Percentiles rank a stretch among this genome's conserved stretches.
Evolutionary conservation across 2,797 vertebrate genomes (phyloP).

Genomic region (Pempheris klunzingeri): DNA sequence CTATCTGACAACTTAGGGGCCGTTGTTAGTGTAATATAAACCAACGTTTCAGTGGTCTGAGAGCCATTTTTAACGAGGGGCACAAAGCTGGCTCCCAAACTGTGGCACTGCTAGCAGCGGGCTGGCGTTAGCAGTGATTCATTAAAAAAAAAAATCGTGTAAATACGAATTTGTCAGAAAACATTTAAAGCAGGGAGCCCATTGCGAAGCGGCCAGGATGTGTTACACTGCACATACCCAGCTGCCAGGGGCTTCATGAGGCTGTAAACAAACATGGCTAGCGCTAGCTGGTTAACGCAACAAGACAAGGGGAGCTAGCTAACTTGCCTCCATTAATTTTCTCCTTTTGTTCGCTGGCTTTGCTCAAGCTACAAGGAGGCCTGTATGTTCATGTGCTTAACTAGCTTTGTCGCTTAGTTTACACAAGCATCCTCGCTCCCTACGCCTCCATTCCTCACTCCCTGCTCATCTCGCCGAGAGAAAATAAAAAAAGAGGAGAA

Average conservation of each 20-base stretch:
- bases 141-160: constrained; percentile 10
- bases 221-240: constrained; percentile 7
- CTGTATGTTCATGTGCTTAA: constrained; percentile 53
- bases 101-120: constrained; percentile 57
- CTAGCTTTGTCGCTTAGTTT: constrained; percentile 61
- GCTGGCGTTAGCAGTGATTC: constrained; percentile 57
- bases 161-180: constrained; percentile 11
- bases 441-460: constrained; percentile 77
- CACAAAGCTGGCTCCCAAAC: constrained; percentile 49
- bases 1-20: not conserved
- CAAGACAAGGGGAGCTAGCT: constrained; percentile 67
- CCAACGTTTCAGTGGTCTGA: constrained; percentile 51
- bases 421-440: constrained; percentile 63
- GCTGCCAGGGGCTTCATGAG: constrained; percentile 33
- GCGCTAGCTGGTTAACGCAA: constrained; percentile 55
- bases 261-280: constrained; percentile 65
- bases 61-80: constrained; percentile 59
- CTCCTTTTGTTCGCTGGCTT: constrained; percentile 85
- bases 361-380: constrained; percentile 75
- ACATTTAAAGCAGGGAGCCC: not conserved
- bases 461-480: constrained; percentile 78
- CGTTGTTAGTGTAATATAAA: constrained; percentile 17
- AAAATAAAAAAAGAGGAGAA: constrained; percentile 75
- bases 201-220: constrained; percentile 2
- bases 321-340: constrained; percentile 85